Conservation (phyloP, 1,140 invertebrate species). For the Aphis gossypii region DNA sequence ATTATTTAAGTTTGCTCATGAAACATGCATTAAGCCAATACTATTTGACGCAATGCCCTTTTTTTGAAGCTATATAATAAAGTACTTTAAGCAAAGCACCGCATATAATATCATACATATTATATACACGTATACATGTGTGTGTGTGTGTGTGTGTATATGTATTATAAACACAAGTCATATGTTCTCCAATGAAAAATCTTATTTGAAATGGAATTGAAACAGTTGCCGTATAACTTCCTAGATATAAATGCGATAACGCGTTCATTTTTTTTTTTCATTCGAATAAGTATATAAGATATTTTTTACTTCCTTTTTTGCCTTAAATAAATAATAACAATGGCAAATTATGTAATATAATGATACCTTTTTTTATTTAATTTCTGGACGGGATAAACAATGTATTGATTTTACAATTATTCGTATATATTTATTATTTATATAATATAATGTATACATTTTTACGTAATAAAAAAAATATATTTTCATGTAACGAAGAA, state of each 20-base stretch:
- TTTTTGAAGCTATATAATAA: constrained; percentile 5
- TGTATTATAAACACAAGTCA: not conserved
- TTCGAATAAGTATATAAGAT: not conserved
- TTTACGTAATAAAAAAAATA: not conserved
- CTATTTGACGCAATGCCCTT: not conserved
- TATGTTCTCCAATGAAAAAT: not conserved
- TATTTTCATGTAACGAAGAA: not conserved
- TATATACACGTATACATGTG: no score
- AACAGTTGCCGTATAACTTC: not conserved
- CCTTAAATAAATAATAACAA: constrained; percentile 1
- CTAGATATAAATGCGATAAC: not conserved
- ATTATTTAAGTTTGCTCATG: not conserved
- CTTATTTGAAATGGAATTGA: not conserved
- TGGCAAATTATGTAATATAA: not conserved
- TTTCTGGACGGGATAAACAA: not conserved
- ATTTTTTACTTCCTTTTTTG: not conserved
- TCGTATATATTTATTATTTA: not conserved
- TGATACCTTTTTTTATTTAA: not conserved
- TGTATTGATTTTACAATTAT: not conserved
- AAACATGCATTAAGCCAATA: constrained; percentile 24
- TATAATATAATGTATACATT: not conserved
- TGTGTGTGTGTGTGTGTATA: not conserved
- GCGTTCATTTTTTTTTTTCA: not conserved
- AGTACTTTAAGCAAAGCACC: constrained; percentile 20
- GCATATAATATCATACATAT: not conserved